Evolutionary conservation across 2,113 vertebrate genomes (phyloP), one percentile per base, ranked within the genome.

Genomic region (Takifugu flavidus): DNA sequence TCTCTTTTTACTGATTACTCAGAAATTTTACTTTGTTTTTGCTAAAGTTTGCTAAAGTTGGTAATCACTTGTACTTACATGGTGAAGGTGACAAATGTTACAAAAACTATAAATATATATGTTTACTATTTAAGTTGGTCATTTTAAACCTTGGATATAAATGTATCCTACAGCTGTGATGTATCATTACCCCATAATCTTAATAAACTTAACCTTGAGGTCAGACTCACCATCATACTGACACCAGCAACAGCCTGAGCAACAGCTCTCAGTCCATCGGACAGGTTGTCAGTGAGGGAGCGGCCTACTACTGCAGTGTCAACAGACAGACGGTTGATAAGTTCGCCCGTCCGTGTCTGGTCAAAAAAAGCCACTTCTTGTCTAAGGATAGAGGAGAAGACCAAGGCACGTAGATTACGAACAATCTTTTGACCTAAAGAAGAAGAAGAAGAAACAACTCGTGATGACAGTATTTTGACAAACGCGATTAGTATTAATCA

Each of bases 281-380:
- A 98, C 61, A 99, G 89, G 83, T 99, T 99, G 86, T 98, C 95
- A 0, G 97, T 99, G 80, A 99, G 82, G 0, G 95, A 95, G 70
- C 59, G 87, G 46, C 97, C 97, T 27, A 99, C 83, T 25, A 96
- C 84, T 0, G 90, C 83, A 0, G 95, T 93, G 80, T 99, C 97
- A 2, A 96, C 92, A 0, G 97, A 98, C 56, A 99, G 93, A 61
- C 97, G 94, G 72, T 98, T 99, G 78, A 98, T 93, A 70, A 99
- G 86, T 75, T 99, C 97, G 34, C 97, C 97, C 0, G 97, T 99
- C 70, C 92, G 91, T 11, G 92, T 95, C 88, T 85, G 92, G 85
- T 99, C 97, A 82, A 99, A 99, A 89, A 99, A 99, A 10, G 92
- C 95, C 0, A 94, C 89, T 89, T 99, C 97, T 90, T 99, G 97